These are phyloP conservation scores for Zosterops japonicus DNA, from an alignment of 2,113 vertebrate genomes.

Conservation along the genomic window DNA sequence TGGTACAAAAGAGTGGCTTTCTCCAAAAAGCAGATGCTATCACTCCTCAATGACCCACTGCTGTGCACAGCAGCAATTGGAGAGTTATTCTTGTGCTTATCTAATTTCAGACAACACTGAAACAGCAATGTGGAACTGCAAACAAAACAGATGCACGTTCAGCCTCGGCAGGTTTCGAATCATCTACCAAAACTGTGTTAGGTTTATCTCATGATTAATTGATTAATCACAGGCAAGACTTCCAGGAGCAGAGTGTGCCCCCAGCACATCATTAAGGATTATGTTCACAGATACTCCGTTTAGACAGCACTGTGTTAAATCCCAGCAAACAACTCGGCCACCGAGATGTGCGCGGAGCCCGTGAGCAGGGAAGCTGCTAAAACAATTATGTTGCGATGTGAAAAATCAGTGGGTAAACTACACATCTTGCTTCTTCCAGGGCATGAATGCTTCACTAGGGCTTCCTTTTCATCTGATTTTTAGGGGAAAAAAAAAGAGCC, in stretches of 20 bases:
- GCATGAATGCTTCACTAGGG: neutral
- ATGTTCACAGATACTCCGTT: neutral
- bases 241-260: neutral
- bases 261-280: constrained; percentile 4
- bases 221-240: constrained; percentile 11
- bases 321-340: constrained; percentile 26
- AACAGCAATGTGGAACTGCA: neutral
- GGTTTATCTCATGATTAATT: neutral
- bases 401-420: neutral
- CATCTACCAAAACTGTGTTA: neutral
- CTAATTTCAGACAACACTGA: neutral
- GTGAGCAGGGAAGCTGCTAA: neutral
- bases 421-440: neutral
- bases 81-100: neutral
- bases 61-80: neutral
- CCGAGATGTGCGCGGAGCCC: neutral
- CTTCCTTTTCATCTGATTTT: neutral
- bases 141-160: neutral
- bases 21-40: neutral
- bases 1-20: neutral
- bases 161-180: neutral
- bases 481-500: neutral
- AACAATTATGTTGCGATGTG: neutral
- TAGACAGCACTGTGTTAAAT: constrained; percentile 10
- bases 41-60: neutral